A percentile compares a stretch with the other conserved stretches of the same genome.
Conservation (phyloP, 1,140 invertebrate genomes). For the Zelostemma sp. region DNA sequence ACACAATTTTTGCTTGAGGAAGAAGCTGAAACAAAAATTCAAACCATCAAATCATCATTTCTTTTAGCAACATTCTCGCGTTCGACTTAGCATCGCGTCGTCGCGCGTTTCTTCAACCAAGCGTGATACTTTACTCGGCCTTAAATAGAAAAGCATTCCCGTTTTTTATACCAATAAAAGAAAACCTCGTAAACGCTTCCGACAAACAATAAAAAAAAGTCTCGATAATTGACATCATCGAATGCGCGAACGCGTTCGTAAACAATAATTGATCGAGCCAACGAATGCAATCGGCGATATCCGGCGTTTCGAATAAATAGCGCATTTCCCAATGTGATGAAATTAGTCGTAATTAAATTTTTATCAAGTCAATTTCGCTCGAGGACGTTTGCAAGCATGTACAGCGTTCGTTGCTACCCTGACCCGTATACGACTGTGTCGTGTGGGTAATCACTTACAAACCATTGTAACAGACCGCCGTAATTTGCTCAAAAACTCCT, state of each 20-base stretch:
- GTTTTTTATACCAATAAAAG: no score
- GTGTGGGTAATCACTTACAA: no score
- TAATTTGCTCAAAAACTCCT: no score
- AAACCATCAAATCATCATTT: not conserved
- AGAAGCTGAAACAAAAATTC: conserved; percentile 62
- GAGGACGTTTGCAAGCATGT: conserved; percentile 11
- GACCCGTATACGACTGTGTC: conserved; percentile 16
- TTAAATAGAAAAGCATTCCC: not conserved
- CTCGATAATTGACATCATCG: no score
- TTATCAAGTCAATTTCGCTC: conserved; percentile 6
- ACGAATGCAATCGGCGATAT: no score
- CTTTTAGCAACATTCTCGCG: not conserved
- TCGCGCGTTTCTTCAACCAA: not conserved
- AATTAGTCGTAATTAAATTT: not conserved
- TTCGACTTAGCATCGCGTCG: not conserved
- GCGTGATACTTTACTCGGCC: not conserved
- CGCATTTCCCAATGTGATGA: no score
- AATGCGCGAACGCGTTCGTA: no score
- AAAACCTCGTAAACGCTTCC: no score
- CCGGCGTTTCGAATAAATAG: no score
- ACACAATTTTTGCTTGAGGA: conserved; percentile 68
- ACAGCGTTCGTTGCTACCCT: conserved; percentile 2
- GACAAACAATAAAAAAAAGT: no score
- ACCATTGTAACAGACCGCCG: no score
- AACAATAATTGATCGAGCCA: no score